These are phyloP conservation scores for Notamacropus eugenii DNA, from an alignment of 2,797 vertebrate species.

Conservation along the genomic window DNA sequence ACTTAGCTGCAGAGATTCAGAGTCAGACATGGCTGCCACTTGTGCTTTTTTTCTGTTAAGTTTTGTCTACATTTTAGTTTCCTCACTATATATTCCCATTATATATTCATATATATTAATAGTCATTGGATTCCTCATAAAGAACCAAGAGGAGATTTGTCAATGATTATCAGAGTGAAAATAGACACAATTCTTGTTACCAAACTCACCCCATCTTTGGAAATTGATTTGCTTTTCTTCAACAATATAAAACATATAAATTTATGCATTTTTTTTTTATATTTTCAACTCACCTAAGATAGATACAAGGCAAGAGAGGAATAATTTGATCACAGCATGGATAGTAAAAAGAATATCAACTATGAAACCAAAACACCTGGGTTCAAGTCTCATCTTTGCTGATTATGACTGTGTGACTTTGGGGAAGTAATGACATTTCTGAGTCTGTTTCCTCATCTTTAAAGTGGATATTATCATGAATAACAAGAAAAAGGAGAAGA, in stretches of 20 bases:
- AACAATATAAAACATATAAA: not conserved
- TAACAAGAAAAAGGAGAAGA: not conserved
- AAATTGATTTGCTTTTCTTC: not conserved
- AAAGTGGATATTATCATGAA: not conserved
- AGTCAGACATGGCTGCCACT: not conserved
- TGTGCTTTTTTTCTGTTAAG: not conserved
- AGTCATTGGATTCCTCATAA: not conserved
- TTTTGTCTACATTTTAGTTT: not conserved
- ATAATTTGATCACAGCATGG: not conserved
- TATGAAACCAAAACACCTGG: not conserved
- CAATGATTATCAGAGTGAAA: not conserved
- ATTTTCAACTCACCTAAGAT: not conserved
- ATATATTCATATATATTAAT: not conserved
- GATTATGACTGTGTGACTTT: not conserved
- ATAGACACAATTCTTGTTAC: not conserved
- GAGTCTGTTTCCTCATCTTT: not conserved
- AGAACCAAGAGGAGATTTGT: not conserved
- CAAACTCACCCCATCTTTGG: not conserved
- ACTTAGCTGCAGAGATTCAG: not conserved
- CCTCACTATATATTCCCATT: not conserved
- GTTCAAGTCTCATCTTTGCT: not conserved
- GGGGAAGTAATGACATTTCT: not conserved
- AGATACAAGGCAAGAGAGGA: not conserved
- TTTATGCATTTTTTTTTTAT: not conserved
- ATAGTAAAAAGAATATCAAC: not conserved